These are phyloP conservation scores for Gopherus evgoodei DNA, from an alignment of 2,113 vertebrate species.

Conservation along the genomic window DNA sequence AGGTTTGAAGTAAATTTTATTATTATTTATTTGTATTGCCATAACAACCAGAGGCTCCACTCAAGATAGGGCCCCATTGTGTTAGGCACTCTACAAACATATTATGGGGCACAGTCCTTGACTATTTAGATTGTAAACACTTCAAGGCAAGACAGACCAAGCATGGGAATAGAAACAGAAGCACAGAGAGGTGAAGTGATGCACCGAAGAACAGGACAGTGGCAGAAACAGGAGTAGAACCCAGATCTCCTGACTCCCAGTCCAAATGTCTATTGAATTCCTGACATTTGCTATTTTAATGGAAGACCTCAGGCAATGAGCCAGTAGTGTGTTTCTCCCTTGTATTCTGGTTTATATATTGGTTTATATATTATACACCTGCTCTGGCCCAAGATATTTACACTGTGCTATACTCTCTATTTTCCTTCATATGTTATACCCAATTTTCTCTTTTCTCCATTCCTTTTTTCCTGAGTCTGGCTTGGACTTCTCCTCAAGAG, in stretches of 20 bases:
- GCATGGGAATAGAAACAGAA: neutral
- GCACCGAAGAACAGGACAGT: neutral
- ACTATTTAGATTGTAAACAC: slow-evolving; percentile 12
- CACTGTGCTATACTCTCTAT: neutral
- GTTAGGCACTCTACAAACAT: too few relatives aligned
- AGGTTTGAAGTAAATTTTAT: neutral
- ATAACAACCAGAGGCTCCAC: neutral
- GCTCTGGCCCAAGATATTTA: neutral
- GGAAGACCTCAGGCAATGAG: accelerated
- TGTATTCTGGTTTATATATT: accelerated
- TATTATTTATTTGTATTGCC: neutral
- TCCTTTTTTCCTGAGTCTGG: too few relatives aligned
- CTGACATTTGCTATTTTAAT: neutral
- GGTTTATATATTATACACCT: neutral
- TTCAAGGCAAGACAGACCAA: neutral
- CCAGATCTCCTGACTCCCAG: neutral
- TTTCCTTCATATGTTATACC: neutral
- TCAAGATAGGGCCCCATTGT: neutral
- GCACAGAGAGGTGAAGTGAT: accelerated
- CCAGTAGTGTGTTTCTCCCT: neutral
- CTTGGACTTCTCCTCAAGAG: too few relatives aligned
- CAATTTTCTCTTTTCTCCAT: neutral
- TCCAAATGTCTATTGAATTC: neutral
- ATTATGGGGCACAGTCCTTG: too few relatives aligned
- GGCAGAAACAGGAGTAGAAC: neutral